Percentiles rank a stretch among this genome's conserved stretches.
Evolutionary conservation across 2,797 vertebrate species (phyloP).

Genomic region (Oceanodroma leucorhoa): DNA sequence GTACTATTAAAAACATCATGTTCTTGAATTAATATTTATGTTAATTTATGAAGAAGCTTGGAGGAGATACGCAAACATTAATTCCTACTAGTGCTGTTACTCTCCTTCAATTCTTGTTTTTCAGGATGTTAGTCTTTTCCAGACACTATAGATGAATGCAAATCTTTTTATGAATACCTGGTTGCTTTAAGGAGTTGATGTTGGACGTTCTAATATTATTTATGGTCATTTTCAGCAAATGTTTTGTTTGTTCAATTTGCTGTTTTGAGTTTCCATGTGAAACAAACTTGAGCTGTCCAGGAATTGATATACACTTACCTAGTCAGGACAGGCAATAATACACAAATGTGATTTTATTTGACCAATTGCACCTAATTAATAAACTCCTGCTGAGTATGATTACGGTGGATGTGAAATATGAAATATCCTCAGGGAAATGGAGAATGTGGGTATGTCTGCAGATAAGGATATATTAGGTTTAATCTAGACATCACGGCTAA

Average conservation of each 20-base stretch:
- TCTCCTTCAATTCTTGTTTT: neutral
- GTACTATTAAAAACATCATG: conserved; percentile 1
- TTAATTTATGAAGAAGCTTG: neutral
- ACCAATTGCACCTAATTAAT: neutral
- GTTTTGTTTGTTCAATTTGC: neutral
- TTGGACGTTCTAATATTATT: neutral
- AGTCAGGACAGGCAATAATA: neutral
- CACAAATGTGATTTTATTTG: neutral
- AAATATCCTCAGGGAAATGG: neutral
- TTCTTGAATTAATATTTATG: conserved; percentile 20
- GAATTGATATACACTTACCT: neutral
- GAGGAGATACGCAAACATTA: neutral
- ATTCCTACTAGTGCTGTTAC: neutral
- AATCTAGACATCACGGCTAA: neutral
- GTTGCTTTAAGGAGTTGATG: neutral
- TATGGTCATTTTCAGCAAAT: neutral
- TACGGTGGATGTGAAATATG: neutral
- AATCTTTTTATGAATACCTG: neutral
- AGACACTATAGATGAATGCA: neutral
- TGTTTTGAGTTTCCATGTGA: neutral
- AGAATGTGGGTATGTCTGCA: neutral
- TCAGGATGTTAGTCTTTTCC: neutral
- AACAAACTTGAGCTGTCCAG: neutral
- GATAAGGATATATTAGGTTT: neutral
- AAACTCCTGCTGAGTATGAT: neutral